These are phyloP conservation scores for Rhinichthys osculus DNA, from an alignment of 2,797 vertebrate genomes.

Conservation along the genomic window DNA sequence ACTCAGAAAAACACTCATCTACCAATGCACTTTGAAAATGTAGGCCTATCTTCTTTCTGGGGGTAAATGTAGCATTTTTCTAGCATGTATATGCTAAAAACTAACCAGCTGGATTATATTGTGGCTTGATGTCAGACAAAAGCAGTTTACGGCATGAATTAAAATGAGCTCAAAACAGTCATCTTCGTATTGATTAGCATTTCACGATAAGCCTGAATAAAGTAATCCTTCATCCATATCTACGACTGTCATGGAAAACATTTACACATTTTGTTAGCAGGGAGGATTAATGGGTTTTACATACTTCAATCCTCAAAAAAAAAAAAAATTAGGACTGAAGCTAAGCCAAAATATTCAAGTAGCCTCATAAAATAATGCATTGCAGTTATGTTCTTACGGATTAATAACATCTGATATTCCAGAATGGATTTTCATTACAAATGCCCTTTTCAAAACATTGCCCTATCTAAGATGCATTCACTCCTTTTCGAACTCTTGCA, in stretches of 20 bases:
- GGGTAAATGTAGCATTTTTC: neutral
- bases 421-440: neutral
- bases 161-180: conserved; percentile 8
- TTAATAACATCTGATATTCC: conserved; percentile 14
- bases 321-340: neutral
- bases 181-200: conserved; percentile 9
- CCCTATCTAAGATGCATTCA: neutral
- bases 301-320: neutral
- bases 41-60: neutral
- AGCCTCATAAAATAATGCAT: neutral
- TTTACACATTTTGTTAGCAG: neutral
- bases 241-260: neutral
- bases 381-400: neutral
- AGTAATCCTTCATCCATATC: neutral
- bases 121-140: neutral
- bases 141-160: neutral
- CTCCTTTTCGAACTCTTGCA: conserved; percentile 12
- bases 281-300: conserved; percentile 9
- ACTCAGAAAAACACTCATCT: neutral
- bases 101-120: neutral
- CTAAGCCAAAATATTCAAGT: neutral
- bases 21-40: neutral
- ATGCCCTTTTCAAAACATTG: conserved; percentile 9
- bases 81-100: neutral
- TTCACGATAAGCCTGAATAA: neutral